Evolutionary conservation across 2,797 vertebrate genomes (phyloP).

Genomic region (Malacoctenus gilli): DNA sequence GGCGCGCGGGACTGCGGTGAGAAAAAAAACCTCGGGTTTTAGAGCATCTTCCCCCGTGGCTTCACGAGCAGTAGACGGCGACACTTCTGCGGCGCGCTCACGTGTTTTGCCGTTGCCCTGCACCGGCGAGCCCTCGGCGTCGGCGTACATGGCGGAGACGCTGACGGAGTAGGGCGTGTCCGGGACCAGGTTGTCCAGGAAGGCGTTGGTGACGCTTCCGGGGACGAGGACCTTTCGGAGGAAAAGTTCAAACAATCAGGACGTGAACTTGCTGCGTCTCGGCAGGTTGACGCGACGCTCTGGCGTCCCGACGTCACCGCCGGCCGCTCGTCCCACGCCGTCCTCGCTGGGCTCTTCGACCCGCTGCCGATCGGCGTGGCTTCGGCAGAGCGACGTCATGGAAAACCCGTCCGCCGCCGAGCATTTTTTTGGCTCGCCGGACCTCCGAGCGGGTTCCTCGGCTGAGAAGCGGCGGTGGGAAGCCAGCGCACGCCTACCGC

Average conservation of each 20-base stretch:
- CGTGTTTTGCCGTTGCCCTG: conserved; percentile 88
- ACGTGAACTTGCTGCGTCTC: too few relatives aligned
- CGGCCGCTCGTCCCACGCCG: too few relatives aligned
- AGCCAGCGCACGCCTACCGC: conserved; percentile 2
- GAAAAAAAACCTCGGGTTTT: too few relatives aligned
- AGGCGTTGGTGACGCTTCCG: conserved; percentile 83
- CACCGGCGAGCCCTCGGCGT: conserved; percentile 85
- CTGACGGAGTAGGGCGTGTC: conserved; percentile 90
- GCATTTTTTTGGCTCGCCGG: background rate
- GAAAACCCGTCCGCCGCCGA: conserved; percentile 21
- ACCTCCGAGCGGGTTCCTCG: conserved; percentile 14
- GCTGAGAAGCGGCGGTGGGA: conserved; percentile 37
- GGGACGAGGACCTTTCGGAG: conserved; percentile 86
- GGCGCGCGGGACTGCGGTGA: conserved; percentile 85
- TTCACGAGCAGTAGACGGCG: too few relatives aligned
- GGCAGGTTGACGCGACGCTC: too few relatives aligned
- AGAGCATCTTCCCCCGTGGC: too few relatives aligned
- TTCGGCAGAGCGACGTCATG: conserved; percentile 39
- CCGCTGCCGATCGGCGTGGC: too few relatives aligned
- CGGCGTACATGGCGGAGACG: conserved; percentile 88
- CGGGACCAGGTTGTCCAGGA: conserved; percentile 89
- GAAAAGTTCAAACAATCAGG: background rate
- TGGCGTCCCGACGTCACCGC: too few relatives aligned
- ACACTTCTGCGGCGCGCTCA: conserved; percentile 66
- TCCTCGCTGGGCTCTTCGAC: too few relatives aligned